These are phyloP conservation scores for Rhinolophus ferrumequinum DNA, from an alignment of 2,113 vertebrate species.

Conservation along the genomic window DNA sequence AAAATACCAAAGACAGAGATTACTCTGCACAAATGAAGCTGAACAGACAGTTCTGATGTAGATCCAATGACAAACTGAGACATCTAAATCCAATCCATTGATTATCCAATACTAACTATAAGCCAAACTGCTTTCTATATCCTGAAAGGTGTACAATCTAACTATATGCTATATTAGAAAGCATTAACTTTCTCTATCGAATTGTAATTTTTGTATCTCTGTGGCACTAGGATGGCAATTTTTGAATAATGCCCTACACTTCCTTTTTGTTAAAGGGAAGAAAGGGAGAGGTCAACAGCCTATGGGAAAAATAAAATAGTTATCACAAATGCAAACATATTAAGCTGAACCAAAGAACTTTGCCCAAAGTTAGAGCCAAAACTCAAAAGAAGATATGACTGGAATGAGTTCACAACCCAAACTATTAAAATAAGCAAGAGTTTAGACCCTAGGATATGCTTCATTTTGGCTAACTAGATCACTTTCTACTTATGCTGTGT, in stretches of 20 bases:
- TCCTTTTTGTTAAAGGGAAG: background rate
- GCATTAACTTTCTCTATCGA: background rate
- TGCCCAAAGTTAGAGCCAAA: background rate
- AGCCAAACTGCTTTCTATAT: background rate
- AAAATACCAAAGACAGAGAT: background rate
- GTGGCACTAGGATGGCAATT: background rate
- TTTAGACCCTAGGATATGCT: background rate
- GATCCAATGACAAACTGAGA: background rate
- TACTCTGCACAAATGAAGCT: background rate
- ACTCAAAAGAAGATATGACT: background rate
- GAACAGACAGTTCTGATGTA: background rate
- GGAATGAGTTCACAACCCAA: background rate
- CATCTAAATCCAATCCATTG: background rate
- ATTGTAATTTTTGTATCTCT: constrained; percentile 2
- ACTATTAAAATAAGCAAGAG: background rate
- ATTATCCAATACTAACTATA: background rate
- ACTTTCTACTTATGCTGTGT: background rate
- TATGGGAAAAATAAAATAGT: background rate
- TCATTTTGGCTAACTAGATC: background rate
- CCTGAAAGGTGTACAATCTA: background rate
- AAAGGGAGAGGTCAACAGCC: background rate
- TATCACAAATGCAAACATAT: background rate
- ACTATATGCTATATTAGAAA: background rate
- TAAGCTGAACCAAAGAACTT: background rate
- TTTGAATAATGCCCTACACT: background rate